Conservation (phyloP, 1,140 invertebrate genomes). For the Drosophila ohnishii region DNA sequence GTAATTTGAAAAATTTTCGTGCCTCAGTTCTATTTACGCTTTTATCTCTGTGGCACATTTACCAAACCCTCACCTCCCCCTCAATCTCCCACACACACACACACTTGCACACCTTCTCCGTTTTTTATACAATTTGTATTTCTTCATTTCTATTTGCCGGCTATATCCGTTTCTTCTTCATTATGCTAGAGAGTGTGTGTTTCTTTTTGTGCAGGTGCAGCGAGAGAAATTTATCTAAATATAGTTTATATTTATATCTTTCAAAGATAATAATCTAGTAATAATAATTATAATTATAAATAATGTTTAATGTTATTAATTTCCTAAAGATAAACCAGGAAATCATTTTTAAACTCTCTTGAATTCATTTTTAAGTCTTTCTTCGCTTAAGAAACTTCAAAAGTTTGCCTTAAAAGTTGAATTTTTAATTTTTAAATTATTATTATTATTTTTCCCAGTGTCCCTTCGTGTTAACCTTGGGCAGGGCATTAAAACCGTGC, state of each 20-base stretch:
- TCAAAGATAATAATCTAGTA: too few species aligned
- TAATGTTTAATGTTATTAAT: too few species aligned
- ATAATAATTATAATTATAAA: too few species aligned
- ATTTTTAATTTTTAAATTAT: too few species aligned
- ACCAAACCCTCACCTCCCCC: not conserved
- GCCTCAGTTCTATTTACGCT: conserved; percentile 77
- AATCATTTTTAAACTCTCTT: too few species aligned
- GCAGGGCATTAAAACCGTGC: conserved; percentile 74
- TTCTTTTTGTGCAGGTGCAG: conserved; percentile 5
- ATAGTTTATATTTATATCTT: too few species aligned
- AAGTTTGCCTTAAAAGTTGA: too few species aligned
- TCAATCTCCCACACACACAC: not conserved
- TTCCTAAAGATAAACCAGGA: too few species aligned
- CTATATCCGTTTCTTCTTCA: conserved; percentile 43
- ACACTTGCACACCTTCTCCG: not conserved
- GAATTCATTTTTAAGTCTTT: too few species aligned
- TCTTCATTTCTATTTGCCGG: conserved; percentile 70
- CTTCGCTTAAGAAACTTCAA: too few species aligned
- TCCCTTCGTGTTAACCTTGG: conserved; percentile 66
- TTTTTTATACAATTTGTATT: conserved; percentile 78
- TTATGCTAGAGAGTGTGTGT: conserved; percentile 33
- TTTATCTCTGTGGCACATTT: conserved; percentile 70
- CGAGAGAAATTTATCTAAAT: not conserved
- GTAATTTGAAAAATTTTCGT: conserved; percentile 72
- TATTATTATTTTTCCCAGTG: conserved; percentile 33